A percentile compares a stretch with the other conserved stretches of the same genome.
Conservation (phyloP, 2,797 vertebrate genomes). For the Xiphorhynchus erythropygius region DNA sequence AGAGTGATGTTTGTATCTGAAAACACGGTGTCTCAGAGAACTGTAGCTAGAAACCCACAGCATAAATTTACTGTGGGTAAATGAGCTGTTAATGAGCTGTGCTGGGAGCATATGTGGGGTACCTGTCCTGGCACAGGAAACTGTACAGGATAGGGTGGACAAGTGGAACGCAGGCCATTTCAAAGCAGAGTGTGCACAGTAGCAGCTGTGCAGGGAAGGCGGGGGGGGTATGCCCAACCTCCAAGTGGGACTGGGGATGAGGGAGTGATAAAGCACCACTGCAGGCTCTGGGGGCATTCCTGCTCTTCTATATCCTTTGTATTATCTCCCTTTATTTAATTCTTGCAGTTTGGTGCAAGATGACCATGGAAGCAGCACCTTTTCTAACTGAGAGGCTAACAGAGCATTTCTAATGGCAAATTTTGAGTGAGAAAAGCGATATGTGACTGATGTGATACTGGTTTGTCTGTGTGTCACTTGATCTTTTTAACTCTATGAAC, state of each 20-base stretch:
- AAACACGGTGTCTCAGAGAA: not conserved
- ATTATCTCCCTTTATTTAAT: not conserved
- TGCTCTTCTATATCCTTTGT: not conserved
- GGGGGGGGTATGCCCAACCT: rapidly evolving
- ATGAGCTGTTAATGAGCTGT: not conserved
- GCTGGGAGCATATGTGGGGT: rapidly evolving
- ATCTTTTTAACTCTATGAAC: not conserved
- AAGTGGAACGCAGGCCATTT: not conserved
- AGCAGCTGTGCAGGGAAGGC: not conserved
- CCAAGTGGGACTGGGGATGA: too few species aligned
- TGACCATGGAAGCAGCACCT: not conserved
- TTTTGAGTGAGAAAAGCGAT: not conserved
- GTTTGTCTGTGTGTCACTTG: not conserved
- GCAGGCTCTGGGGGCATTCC: not conserved
- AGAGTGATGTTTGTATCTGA: not conserved
- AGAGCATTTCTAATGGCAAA: not conserved
- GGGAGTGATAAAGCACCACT: not conserved
- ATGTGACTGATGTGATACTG: not conserved
- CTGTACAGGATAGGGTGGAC: not conserved
- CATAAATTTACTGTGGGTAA: not conserved
- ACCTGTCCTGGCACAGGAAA: not conserved
- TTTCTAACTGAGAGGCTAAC: not conserved
- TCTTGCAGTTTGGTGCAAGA: not conserved
- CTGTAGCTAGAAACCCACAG: not conserved
- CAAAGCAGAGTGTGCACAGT: not conserved